Base-by-base conservation (phyloP, 2,797 vertebrate genomes). In the Lepilemur septentrionalis region DNA sequence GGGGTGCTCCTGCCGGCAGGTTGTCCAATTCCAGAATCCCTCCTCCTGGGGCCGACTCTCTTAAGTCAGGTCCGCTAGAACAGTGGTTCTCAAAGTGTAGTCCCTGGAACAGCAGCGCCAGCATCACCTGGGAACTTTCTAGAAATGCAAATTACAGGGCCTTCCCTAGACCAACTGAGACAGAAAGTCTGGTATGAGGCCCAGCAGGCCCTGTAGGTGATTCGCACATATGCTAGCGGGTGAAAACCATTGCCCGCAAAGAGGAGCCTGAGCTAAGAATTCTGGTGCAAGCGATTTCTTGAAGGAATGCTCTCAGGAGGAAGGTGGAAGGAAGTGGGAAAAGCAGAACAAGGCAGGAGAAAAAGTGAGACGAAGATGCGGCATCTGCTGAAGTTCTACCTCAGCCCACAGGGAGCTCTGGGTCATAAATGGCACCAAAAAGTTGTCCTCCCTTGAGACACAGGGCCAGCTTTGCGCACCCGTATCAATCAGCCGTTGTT, bases 371-470 rank as follows among this genome's bases (percentile, higher is more conserved):
- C 22, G 55, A 55, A 83, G 76, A 14, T 2, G 17, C 15, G 8
- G 15, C 18, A 67, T 63, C 73, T 72, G 41, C 25, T 18, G n/a
- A 83, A 30, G 4, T 32, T 61, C 67, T 8, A 18, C n/a, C 41
- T 20, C 10, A 4, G 46, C 52, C 35, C 41, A 10, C 6, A 0
- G 46, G 41, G 25, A 50, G 30, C 32, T 55, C 59, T 57, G 30
- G 32, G 25, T 13, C 5, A 0, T 12, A n/a, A 70, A 57, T 1
- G 7, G 65, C 11, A 30, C 38, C 48, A 1, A 0, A 13, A 73
- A 9, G 22, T 11, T 30, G 43, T 17, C 55, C 30, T 18, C 18
- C 2, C n/a, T 43, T 1, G 12, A 4, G 50, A 52, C 65, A 6
- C 0, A 13, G 41, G 32, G 30, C 41, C 30, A 35, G 25, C 63